phyloP scores from a whole-genome alignment of 2,113 vertebrate genomes.

The Falco punctatus region DNA sequence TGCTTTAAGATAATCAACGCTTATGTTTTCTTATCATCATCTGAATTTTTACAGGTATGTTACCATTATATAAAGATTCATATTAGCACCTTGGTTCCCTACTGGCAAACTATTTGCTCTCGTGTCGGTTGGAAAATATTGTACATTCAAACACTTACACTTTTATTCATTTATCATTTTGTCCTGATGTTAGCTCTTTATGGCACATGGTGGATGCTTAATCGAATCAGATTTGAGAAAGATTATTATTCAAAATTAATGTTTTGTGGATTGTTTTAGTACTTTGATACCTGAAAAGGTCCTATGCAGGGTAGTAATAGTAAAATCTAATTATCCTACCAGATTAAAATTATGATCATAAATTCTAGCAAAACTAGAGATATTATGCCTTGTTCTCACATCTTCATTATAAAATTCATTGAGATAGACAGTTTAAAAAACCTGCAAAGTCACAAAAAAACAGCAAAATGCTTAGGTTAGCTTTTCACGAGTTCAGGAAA shows the following conservation, averaged over 20 bases:
- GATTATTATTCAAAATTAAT: neutral
- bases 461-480: neutral
- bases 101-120: neutral
- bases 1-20: constrained; percentile 97
- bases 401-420: neutral
- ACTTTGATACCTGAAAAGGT: neutral
- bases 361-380: neutral
- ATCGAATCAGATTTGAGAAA: neutral
- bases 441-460: neutral
- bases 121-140: neutral
- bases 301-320: neutral
- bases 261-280: neutral
- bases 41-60: constrained; percentile 94
- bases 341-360: neutral
- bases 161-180: neutral
- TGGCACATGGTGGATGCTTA: neutral
- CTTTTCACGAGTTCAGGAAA: neutral
- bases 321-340: neutral
- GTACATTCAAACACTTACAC: neutral
- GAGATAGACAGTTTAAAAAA: neutral
- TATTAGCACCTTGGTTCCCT: neutral
- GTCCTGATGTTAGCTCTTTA: neutral
- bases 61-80: neutral
- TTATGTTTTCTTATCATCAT: constrained; percentile 90
- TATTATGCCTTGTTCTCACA: neutral